Percentiles rank a stretch among this genome's conserved stretches.
phyloP scores from a whole-genome alignment of 2,888 invertebrate genomes.

The Stenchaetothrips biformis region DNA sequence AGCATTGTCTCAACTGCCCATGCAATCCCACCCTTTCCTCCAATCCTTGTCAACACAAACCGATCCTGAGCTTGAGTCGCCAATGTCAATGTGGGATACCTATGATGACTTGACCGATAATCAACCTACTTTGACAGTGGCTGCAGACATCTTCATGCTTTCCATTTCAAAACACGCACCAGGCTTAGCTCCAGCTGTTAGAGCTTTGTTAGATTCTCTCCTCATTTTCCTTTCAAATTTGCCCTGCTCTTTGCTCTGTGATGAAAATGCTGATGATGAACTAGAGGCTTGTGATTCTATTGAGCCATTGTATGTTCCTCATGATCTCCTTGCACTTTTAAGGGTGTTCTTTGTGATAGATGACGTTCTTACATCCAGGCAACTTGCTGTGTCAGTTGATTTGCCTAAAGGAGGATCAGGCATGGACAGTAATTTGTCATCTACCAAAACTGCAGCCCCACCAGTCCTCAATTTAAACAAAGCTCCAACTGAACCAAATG shows the following conservation, averaged over 20 bases:
- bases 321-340: conserved; percentile 39
- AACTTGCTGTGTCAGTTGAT: conserved; percentile 33
- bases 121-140: conserved; percentile 8
- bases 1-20: background rate
- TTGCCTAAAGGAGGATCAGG: no score
- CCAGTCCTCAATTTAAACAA: no score
- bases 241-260: background rate
- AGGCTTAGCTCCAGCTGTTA: background rate
- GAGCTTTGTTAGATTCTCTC: conserved; percentile 5
- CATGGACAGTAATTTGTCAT: no score
- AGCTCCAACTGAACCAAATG: no score
- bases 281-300: conserved; percentile 29
- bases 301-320: conserved; percentile 32
- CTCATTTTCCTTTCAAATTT: conserved; percentile 8
- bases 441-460: no score
- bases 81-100: conserved; percentile 11
- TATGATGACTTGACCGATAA: conserved; percentile 3
- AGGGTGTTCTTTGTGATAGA: conserved; percentile 40
- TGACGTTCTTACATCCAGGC: conserved; percentile 41
- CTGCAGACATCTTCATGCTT: conserved; percentile 12
- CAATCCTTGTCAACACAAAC: conserved; percentile 14
- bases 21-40: background rate
- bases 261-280: background rate
- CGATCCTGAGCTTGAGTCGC: conserved; percentile 5
- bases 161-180: conserved; percentile 1